These are phyloP conservation scores for Liodrosophila aerea DNA, from an alignment of 2,888 invertebrate species.

Conservation along the genomic window DNA sequence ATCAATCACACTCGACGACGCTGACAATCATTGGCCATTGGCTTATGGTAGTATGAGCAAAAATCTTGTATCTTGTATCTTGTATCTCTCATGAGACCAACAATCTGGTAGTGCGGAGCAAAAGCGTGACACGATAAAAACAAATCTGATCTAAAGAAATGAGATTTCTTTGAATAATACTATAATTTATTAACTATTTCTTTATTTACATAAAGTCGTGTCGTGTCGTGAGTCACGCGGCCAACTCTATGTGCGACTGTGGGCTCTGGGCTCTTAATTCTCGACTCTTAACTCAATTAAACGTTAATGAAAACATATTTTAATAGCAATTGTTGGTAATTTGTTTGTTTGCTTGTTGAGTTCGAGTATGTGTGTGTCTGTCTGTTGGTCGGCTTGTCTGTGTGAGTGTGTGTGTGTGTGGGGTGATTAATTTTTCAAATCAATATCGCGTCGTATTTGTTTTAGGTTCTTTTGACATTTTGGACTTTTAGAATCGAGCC, in stretches of 20 bases:
- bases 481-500: conserved; percentile 31
- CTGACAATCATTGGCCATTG: conserved; percentile 57
- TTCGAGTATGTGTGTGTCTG: conserved; percentile 5
- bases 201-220: no score
- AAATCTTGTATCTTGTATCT: conserved; percentile 1
- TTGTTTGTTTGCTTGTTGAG: conserved; percentile 45
- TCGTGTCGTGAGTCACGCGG: not conserved
- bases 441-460: conserved; percentile 11
- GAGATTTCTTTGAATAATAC: no score
- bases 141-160: no score
- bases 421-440: conserved; percentile 33
- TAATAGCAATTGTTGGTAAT: conserved; percentile 59
- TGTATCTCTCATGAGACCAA: conserved; percentile 3
- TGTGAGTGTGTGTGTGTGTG: not conserved
- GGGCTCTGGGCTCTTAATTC: conserved; percentile 4
- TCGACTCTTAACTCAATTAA: conserved; percentile 52
- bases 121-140: conserved; percentile 10
- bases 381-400: no score
- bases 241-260: not conserved
- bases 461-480: conserved; percentile 31
- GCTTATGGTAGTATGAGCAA: conserved; percentile 27
- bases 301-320: conserved; percentile 62
- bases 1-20: conserved; percentile 61
- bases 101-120: not conserved
- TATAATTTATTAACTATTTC: no score